Conservation (phyloP, 2,888 invertebrate species). For the Protula sp. region DNA sequence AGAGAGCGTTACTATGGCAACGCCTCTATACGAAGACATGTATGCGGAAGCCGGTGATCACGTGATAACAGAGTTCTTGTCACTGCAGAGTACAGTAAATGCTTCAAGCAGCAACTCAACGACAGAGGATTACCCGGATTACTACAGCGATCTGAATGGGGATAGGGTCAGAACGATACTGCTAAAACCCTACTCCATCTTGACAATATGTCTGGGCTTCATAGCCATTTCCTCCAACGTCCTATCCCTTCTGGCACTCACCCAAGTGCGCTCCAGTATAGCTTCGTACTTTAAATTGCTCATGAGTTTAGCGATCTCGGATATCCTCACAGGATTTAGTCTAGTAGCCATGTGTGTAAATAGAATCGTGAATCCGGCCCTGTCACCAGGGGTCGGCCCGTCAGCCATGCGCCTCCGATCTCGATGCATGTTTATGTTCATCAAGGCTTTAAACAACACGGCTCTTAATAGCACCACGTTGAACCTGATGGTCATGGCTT, state of each 20-base stretch:
- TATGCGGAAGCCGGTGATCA: too few species aligned
- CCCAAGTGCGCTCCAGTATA: slow-evolving; percentile 26
- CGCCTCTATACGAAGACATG: too few species aligned
- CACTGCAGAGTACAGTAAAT: too few species aligned
- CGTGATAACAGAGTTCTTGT: too few species aligned
- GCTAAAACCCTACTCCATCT: slow-evolving; percentile 15
- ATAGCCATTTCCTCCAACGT: slow-evolving; percentile 31
- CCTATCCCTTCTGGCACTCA: slow-evolving; percentile 33
- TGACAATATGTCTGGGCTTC: slow-evolving; percentile 16
- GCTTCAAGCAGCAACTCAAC: too few species aligned
- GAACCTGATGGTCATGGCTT: slow-evolving; percentile 24
- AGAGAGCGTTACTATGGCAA: too few species aligned
- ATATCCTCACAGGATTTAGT: slow-evolving; percentile 34
- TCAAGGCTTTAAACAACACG: slow-evolving; percentile 33
- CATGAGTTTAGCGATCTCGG: slow-evolving; percentile 34
- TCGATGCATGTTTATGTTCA: slow-evolving; percentile 30
- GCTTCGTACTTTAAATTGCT: slow-evolving; percentile 38
- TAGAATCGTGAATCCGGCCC: slow-evolving; percentile 26
- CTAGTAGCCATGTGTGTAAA: slow-evolving; percentile 31
- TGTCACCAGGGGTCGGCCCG: slow-evolving; percentile 8
- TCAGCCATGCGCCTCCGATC: slow-evolving; percentile 22
- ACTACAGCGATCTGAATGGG: too few species aligned
- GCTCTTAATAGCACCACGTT: slow-evolving; percentile 31
- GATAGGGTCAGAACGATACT: too few species aligned
- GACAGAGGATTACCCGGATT: too few species aligned